Evolutionary conservation across 2,888 invertebrate species (phyloP).

Genomic region (Cremastinae sp.): DNA sequence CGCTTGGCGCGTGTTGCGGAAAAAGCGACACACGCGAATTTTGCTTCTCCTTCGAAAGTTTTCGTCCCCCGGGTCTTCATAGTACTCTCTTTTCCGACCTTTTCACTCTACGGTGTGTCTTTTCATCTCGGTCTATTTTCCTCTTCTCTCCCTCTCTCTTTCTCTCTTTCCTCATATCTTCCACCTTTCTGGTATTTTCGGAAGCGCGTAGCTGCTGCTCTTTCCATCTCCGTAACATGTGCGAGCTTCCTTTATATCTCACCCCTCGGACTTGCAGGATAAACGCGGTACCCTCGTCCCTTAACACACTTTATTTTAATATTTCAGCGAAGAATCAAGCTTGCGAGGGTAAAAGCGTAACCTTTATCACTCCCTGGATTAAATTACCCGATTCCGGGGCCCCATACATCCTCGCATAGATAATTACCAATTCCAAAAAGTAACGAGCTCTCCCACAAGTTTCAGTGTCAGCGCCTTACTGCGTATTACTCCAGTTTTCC

Average conservation of each 20-base stretch:
- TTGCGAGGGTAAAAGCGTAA: not conserved
- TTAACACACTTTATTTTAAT: conserved; percentile 63
- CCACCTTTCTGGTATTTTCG: conserved; percentile 32
- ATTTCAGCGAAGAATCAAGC: conserved; percentile 55
- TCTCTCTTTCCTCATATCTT: conserved; percentile 21
- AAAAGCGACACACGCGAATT: conserved; percentile 48
- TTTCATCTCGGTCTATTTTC: not conserved
- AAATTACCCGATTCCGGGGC: not conserved
- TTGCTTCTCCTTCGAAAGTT: conserved; percentile 52
- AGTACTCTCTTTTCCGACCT: conserved; percentile 25
- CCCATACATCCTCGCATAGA: too few relatives aligned
- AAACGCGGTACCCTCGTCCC: conserved; percentile 37
- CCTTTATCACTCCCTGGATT: not conserved
- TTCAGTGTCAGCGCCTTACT: too few relatives aligned
- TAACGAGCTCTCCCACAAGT: too few relatives aligned
- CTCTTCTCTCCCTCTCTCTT: conserved; percentile 23
- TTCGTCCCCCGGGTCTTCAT: conserved; percentile 50
- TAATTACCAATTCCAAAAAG: too few relatives aligned
- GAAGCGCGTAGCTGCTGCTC: conserved; percentile 44
- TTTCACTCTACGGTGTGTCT: not conserved
- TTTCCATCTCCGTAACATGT: conserved; percentile 52
- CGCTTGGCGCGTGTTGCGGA: conserved; percentile 1
- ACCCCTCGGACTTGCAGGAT: conserved; percentile 48
- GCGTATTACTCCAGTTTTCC: conserved; percentile 4
- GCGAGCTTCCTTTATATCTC: conserved; percentile 60